Conservation (phyloP, 2,113 vertebrate species). For the Spilogale gracilis region DNA sequence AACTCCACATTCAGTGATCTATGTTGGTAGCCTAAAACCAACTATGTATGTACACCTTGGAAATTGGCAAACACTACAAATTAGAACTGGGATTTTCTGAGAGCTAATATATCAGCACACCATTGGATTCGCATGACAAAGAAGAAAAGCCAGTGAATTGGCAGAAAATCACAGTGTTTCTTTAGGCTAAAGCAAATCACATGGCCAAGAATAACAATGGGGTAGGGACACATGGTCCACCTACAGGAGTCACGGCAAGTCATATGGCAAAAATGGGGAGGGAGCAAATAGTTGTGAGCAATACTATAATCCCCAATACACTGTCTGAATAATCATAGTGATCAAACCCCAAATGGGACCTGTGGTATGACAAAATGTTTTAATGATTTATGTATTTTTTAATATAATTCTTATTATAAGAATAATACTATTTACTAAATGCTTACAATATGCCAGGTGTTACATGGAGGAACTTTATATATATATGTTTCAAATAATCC, state of each 20-base stretch:
- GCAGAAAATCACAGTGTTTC: background rate
- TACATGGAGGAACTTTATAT: background rate
- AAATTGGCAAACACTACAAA: background rate
- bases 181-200: background rate
- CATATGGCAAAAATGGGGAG: background rate
- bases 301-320: background rate
- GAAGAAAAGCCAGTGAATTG: background rate
- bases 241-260: background rate
- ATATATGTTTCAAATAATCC: background rate
- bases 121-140: background rate
- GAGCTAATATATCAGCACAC: background rate
- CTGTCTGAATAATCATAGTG: background rate
- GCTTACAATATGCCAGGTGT: background rate
- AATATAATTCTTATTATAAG: slow-evolving; percentile 18
- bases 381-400: background rate
- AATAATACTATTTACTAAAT: background rate
- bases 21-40: background rate
- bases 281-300: background rate
- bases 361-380: background rate
- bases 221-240: background rate
- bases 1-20: background rate
- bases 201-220: background rate
- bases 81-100: background rate
- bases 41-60: background rate
- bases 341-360: background rate